Evolutionary conservation across 53 echinoderm and acorn worm genomes (phyloP), one percentile per base, ranked within the genome.

Genomic region (Paracentrotus lividus): DNA sequence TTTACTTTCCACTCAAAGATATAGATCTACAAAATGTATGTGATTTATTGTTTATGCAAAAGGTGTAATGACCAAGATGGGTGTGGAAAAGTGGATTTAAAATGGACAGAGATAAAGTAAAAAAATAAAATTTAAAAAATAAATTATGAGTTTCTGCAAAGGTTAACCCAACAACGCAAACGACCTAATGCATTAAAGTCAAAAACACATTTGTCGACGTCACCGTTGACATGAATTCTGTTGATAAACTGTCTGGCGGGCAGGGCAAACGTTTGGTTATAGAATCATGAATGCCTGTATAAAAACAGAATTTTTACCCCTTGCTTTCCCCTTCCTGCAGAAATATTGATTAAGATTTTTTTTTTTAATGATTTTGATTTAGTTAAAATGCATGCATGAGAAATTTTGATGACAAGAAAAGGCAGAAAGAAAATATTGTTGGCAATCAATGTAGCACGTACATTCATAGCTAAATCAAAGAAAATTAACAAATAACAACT

Each of bases 161-260:
- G 86, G 86, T 55, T 86, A 56, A n/a, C n/a, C 56, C 86, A 54
- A 86, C 55, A 55, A 38, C n/a, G 86, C 56, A 86, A 56, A 38
- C 36, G 56, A 86, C 86, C 33, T 38, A 86, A 86, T 33, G 33
- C 56, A 21, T 56, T 33, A 36, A 56, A 55, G 86, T 86, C 57
- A 86, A 86, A 86, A 86, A 55, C 54, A 86, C 56, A 86, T 56
- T 86, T 32, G 56, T 86, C n/a, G 86, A 86, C 86, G 86, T 86
- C 86, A 86, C 54, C 21, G 14, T 26, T 2, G 56, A 86, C 86
- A 86, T 55, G 38, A 86, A 86, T 55, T 56, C 86, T 86, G 55
- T 47, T 81, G 81, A 81, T 81, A 49, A 81, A 81, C n/a, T 81
- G 81, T 81, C 81, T 27, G n/a, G 26, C 13, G 47, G 49, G 81